Evolutionary conservation across 2,888 invertebrate species (phyloP), one percentile per base, ranked within the genome.

Genomic region (Antheraea assamensis): DNA sequence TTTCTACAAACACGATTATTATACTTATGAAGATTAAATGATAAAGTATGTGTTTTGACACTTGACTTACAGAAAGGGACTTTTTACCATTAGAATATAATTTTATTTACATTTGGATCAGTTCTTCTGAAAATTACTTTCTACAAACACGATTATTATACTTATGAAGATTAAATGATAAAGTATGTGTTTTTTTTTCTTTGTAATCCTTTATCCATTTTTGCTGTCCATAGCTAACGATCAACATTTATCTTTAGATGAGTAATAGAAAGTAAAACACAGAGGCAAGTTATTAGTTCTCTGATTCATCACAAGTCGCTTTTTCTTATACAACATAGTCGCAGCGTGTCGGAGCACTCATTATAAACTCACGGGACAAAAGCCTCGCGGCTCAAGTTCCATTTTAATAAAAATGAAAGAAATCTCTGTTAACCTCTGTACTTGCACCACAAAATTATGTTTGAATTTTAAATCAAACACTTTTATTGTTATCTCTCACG

Each of bases 371-470:
- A 77, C 76, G 79, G 81, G 80, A 83, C 83, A 85, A 85, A 58
- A 82, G 80, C 81, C 78, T 78, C 74, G 77, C 74, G 76, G 77
- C 81, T 81, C 79, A 79, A 81, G 81, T 83, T 84, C 81, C 79
- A 83, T 83, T 84, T 80, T 80, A 83, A 83, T 84, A 84, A 81
- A 84, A 84, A 85, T 84, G 71, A 80, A 82, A 77, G 82, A 81
- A 74, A 73, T 75, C 74, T 76, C 72, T 42, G 55, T 58, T 58
- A 73, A 70, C 70, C 70, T 19, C 10, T 58, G 42, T 42, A 47
- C 27, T 70, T 70, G 58, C 27, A 42, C 24, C 19, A 64, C 27
- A 17, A 47, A 55, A 49, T 27, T 61, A 52, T 71, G 42, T 58
- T 70, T 21, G 21, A 31, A 55, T 35, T 19, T 27, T 10, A 7